Base-by-base conservation (phyloP, 2,113 vertebrate species). In the Ochotona princeps region DNA sequence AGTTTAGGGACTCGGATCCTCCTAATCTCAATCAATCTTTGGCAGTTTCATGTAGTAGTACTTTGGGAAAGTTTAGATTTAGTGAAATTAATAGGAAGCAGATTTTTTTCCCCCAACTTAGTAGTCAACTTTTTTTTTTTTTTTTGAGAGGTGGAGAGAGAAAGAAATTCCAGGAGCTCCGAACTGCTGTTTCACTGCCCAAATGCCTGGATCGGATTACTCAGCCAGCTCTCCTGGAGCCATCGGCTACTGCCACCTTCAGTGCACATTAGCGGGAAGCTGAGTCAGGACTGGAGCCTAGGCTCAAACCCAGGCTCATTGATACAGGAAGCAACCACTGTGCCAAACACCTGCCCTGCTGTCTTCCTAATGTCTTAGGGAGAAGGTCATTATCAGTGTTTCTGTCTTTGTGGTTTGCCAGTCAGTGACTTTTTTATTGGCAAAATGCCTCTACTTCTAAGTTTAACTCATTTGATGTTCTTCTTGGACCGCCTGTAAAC, bases 291-390 rank as follows among this genome's bases (percentile, higher is more conserved):
- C 14, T 57, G 54, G 54, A 14, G 2, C 12, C 54, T 5, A 5
- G 13, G 54, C 54, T 57, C 54, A 57, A 15, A 15, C 54, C 54
- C 54, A 57, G 54, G 54, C 17, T 5, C 54, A 1, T 20, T 18
- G 54, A 57, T 18, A 18, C 14, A 57, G 54, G 54, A 57, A 57
- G 54, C 54, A 57, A 57, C 14, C 54, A 57, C 54, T 17, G 14
- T 15, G 54, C 54, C 54, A 14, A 57, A 57, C 18, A 18, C 54
- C 54, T 57, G 54, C 54, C 54, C 54, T 88, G 44, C 20, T 44
- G 47, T 70, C 92, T 85, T 94, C n/a, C 49, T 81, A 84, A 8
- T 67, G 3, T 66, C 63, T 44, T 92, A 70, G 66, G 44, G 44
- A 78, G 4, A 25, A 38, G 57, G 26, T 79, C n/a, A 87, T 12